Evolutionary conservation across 2,113 vertebrate genomes (phyloP).

Genomic region (Rhodinocichla rosea): DNA sequence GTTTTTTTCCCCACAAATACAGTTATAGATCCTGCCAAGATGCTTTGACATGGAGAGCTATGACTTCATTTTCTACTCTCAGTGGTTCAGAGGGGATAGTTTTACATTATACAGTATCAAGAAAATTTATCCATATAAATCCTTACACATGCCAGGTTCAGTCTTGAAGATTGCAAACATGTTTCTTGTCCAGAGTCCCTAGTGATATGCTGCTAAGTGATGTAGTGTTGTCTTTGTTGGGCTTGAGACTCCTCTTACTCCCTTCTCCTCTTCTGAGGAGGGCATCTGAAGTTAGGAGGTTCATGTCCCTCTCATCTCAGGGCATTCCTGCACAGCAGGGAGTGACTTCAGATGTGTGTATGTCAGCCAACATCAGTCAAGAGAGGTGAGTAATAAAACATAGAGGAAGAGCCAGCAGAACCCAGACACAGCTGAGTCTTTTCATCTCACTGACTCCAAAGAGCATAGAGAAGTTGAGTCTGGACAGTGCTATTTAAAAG

Average conservation of each 20-base stretch:
- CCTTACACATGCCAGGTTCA: not conserved
- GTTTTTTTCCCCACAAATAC: not conserved
- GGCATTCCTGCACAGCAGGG: not conserved
- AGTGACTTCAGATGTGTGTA: not conserved
- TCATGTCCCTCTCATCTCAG: not conserved
- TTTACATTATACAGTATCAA: not conserved
- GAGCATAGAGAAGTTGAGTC: not conserved
- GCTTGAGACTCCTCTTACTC: not conserved
- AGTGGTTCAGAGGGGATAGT: not conserved
- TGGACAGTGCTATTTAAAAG: not conserved
- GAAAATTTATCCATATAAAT: not conserved
- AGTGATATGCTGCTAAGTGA: not conserved
- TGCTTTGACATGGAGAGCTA: not conserved
- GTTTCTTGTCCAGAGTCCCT: not conserved
- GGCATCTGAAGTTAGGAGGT: not conserved
- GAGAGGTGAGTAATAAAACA: not conserved
- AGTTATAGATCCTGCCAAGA: not conserved
- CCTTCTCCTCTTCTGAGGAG: not conserved
- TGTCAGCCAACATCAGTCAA: conserved; percentile 5
- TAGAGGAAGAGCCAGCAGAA: not conserved
- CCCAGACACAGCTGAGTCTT: not conserved
- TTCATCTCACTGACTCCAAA: conserved; percentile 29
- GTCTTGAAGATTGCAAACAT: not conserved
- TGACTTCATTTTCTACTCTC: not conserved
- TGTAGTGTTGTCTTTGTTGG: not conserved